A percentile compares a stretch with the other conserved stretches of the same genome.
Evolutionary conservation across 2,113 vertebrate genomes (phyloP).

Genomic region (Melospiza melodia): DNA sequence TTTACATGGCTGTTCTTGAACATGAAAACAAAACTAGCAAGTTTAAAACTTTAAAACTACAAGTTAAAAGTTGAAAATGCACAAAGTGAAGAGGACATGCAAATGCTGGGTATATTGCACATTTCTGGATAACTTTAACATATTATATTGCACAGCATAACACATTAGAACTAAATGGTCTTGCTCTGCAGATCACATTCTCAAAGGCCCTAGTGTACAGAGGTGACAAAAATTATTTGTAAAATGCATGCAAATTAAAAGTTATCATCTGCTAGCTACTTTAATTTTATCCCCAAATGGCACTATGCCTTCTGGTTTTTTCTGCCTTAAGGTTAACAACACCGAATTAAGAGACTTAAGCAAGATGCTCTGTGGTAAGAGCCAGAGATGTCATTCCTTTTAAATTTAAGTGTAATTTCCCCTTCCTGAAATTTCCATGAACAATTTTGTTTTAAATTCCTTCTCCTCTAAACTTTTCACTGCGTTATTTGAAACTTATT

Average conservation of each 20-base stretch:
- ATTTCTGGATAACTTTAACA: neutral
- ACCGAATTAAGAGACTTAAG: neutral
- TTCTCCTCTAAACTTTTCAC: neutral
- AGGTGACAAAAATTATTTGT: neutral
- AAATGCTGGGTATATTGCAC: neutral
- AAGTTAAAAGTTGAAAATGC: neutral
- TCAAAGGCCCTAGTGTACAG: neutral
- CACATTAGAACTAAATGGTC: neutral
- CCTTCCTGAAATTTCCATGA: neutral
- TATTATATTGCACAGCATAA: neutral
- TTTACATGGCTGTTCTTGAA: neutral
- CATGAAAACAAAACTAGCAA: neutral
- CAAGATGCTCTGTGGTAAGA: neutral
- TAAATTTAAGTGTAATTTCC: neutral
- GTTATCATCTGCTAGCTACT: conserved; percentile 15
- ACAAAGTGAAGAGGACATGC: neutral
- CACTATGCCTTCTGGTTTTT: neutral
- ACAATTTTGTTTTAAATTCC: neutral
- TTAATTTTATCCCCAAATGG: conserved; percentile 20
- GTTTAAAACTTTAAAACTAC: neutral
- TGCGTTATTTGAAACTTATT: neutral
- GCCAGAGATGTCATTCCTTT: neutral
- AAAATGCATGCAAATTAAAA: conserved; percentile 21
- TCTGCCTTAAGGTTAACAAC: conserved; percentile 5
- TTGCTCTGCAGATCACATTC: neutral